These are phyloP conservation scores for Tetragnatha montana DNA, from an alignment of 2,888 invertebrate species.

Conservation along the genomic window DNA sequence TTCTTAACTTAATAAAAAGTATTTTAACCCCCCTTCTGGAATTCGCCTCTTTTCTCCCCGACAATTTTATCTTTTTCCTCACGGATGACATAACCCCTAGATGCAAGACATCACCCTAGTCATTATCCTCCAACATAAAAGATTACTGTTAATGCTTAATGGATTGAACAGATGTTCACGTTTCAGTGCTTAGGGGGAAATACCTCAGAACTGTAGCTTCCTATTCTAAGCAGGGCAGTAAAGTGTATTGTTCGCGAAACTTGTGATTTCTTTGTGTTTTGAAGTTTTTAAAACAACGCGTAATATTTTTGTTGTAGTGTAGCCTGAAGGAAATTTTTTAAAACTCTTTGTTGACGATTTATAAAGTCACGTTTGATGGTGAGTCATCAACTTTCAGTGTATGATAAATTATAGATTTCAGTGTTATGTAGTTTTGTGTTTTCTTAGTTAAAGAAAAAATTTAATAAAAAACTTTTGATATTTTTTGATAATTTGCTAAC, in stretches of 20 bases:
- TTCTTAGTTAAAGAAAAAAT: too few species aligned
- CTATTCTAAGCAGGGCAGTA: background rate
- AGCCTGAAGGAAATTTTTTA: too few species aligned
- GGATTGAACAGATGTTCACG: conserved; percentile 8
- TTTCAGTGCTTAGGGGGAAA: background rate
- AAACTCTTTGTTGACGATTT: too few species aligned
- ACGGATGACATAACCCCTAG: conserved; percentile 7
- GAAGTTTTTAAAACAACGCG: too few species aligned
- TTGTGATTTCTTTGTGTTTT: too few species aligned
- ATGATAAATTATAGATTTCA: too few species aligned
- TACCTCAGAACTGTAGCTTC: background rate
- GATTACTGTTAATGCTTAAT: conserved; percentile 4
- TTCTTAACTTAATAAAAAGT: background rate
- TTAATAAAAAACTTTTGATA: too few species aligned
- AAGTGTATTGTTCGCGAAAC: background rate
- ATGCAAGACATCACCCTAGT: background rate
- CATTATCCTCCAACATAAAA: conserved; percentile 14
- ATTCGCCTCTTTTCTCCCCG: background rate
- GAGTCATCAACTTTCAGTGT: too few species aligned
- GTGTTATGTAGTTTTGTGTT: too few species aligned
- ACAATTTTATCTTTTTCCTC: conserved; percentile 3
- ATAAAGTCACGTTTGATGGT: too few species aligned
- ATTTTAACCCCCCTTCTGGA: background rate
- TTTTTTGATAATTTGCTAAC: too few species aligned
- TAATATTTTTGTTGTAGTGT: too few species aligned